Percentiles rank a stretch among this genome's conserved stretches.
phyloP scores from a whole-genome alignment of 2,888 invertebrate genomes.

The Calliopum simillimum region DNA sequence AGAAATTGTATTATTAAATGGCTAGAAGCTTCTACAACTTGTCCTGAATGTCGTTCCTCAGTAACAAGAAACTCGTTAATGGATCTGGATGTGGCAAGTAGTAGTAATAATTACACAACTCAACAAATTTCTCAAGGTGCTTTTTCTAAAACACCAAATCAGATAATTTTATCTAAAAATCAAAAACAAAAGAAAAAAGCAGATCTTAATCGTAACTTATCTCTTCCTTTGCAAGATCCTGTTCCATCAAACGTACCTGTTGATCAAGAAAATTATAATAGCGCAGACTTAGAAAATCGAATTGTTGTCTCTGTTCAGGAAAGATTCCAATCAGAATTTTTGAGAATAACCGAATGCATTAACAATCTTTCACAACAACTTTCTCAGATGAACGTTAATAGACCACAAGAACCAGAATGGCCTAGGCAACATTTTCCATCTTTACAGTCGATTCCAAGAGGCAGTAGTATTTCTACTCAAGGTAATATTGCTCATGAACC shows the following conservation, averaged over 20 bases:
- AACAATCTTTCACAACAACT: conserved; percentile 15
- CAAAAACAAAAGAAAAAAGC: neutral
- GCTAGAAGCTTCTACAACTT: conserved; percentile 5
- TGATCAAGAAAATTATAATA: neutral
- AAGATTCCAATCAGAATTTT: conserved; percentile 3
- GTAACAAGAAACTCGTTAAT: too few relatives aligned
- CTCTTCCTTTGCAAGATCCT: neutral
- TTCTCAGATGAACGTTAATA: neutral
- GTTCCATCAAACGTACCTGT: neutral
- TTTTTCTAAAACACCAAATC: neutral
- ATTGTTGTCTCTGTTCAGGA: neutral
- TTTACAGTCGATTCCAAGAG: neutral
- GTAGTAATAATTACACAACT: neutral
- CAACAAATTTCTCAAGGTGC: conserved; percentile 1
- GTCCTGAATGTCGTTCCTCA: neutral
- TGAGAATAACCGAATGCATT: neutral
- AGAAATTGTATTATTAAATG: conserved; percentile 3
- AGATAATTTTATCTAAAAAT: neutral
- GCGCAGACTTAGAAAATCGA: neutral
- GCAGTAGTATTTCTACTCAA: too few relatives aligned
- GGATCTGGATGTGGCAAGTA: too few relatives aligned
- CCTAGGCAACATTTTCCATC: neutral
- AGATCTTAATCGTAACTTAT: neutral
- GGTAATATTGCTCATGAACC: too few relatives aligned
- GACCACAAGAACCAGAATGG: conserved; percentile 19